Percentiles rank a stretch among this genome's conserved stretches.
Conservation (phyloP, 2,797 vertebrate genomes). For the Odontamblyopus rebecca region DNA sequence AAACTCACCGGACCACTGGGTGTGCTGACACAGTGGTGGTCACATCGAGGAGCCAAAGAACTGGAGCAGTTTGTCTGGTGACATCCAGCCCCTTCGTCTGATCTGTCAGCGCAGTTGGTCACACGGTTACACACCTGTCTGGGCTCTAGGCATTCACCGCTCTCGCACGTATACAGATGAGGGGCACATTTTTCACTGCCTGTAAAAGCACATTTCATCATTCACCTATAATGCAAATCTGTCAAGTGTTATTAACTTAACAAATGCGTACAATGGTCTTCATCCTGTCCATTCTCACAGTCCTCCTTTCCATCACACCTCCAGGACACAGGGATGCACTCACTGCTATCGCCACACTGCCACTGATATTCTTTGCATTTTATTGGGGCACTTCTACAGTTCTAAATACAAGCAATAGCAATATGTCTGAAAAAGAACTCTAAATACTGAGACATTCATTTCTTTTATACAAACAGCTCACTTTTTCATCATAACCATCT, state of each 20-base stretch:
- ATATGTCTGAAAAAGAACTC: not conserved
- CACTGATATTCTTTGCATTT: slow-evolving; percentile 79
- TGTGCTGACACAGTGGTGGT: slow-evolving; percentile 80
- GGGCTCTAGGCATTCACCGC: slow-evolving; percentile 75
- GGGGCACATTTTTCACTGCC: slow-evolving; percentile 74
- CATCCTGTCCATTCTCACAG: slow-evolving; percentile 83
- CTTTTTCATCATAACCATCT: slow-evolving; percentile 88
- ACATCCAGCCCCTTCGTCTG: slow-evolving; percentile 84
- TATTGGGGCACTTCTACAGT: slow-evolving; percentile 57
- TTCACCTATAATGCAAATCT: not conserved
- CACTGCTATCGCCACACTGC: slow-evolving; percentile 71
- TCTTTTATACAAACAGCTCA: slow-evolving; percentile 32
- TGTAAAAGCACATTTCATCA: slow-evolving; percentile 42
- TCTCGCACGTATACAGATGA: slow-evolving; percentile 80
- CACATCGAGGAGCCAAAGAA: slow-evolving; percentile 59
- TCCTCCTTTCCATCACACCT: slow-evolving; percentile 83
- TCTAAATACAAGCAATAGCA: slow-evolving; percentile 57
- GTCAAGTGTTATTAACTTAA: not conserved
- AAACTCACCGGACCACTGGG: slow-evolving; percentile 84
- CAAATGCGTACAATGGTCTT: slow-evolving; percentile 78
- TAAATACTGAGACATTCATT: not conserved
- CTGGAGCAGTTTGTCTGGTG: slow-evolving; percentile 66
- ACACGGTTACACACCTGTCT: slow-evolving; percentile 77
- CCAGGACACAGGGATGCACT: slow-evolving; percentile 86
- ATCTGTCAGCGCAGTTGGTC: slow-evolving; percentile 80